Percentiles rank a stretch among this genome's conserved stretches.
Evolutionary conservation across 30 jellyfish, hydroid and myxozoan species (phyloP).

Genomic region (Aurelia sp.): DNA sequence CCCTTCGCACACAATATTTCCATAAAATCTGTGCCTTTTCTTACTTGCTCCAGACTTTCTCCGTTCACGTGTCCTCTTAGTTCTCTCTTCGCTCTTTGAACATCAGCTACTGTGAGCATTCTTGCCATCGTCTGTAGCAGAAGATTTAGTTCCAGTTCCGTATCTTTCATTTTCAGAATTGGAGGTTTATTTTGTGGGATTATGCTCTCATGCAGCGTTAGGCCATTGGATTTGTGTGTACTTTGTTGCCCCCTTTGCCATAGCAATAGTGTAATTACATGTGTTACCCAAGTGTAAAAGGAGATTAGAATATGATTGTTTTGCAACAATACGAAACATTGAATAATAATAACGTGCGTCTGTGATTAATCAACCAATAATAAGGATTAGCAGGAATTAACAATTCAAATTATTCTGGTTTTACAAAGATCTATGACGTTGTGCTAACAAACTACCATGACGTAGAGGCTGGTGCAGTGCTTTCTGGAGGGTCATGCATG

Average conservation of each 20-base stretch:
- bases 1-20: conserved; percentile 20
- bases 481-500: no score
- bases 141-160: conserved; percentile 7
- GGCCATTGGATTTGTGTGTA: no score
- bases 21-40: conserved; percentile 47
- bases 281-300: conserved; percentile 3
- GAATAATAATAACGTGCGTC: no score
- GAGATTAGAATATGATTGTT: not conserved
- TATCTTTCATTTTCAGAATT: conserved; percentile 7
- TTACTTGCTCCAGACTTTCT: conserved; percentile 47
- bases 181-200: not conserved
- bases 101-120: conserved; percentile 41
- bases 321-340: no score
- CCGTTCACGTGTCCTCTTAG: conserved; percentile 55
- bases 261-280: conserved; percentile 27
- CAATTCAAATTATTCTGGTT: no score
- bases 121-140: conserved; percentile 27
- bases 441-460: no score
- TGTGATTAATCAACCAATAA: no score
- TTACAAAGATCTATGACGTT: no score
- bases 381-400: no score
- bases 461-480: no score
- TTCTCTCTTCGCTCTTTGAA: conserved; percentile 43
- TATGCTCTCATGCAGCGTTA: no score
- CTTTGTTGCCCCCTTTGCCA: conserved; percentile 27